These are phyloP conservation scores for Eulemur coronatus DNA, from an alignment of 2,797 vertebrate genomes.

Conservation along the genomic window DNA sequence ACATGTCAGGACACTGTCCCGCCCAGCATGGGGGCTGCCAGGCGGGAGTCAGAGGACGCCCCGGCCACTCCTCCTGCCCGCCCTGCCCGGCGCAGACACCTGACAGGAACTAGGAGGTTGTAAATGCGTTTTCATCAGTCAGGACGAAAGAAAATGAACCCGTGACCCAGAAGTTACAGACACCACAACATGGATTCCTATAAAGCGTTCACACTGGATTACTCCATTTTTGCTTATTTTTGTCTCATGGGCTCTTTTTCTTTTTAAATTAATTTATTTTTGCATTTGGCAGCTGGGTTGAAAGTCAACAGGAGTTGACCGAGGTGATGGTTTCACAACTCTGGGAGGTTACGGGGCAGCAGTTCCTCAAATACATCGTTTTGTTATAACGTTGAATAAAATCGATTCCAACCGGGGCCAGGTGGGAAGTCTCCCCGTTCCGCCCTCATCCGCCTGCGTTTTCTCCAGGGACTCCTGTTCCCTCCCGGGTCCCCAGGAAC, in stretches of 20 bases:
- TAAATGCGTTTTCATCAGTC: fast-evolving
- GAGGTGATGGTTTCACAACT: background rate
- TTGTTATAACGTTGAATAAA: background rate
- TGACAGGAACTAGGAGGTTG: background rate
- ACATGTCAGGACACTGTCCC: fast-evolving
- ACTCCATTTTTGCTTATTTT: background rate
- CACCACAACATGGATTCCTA: fast-evolving
- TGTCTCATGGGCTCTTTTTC: background rate
- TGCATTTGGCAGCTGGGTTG: background rate
- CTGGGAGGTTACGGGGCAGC: background rate
- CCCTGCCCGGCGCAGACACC: fast-evolving
- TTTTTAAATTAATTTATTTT: background rate
- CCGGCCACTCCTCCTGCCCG: no score
- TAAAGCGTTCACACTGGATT: background rate
- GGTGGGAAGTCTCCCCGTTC: background rate
- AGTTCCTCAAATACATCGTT: background rate
- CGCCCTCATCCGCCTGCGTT: fast-evolving
- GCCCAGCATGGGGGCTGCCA: background rate
- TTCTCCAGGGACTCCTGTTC: background rate
- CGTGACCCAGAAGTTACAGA: background rate
- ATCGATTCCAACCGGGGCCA: background rate
- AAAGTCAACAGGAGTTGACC: background rate
- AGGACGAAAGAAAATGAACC: background rate
- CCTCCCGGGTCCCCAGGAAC: background rate
- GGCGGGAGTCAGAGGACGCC: background rate